phyloP scores from a whole-genome alignment of 2,797 vertebrate species.

The Danio choprae region DNA sequence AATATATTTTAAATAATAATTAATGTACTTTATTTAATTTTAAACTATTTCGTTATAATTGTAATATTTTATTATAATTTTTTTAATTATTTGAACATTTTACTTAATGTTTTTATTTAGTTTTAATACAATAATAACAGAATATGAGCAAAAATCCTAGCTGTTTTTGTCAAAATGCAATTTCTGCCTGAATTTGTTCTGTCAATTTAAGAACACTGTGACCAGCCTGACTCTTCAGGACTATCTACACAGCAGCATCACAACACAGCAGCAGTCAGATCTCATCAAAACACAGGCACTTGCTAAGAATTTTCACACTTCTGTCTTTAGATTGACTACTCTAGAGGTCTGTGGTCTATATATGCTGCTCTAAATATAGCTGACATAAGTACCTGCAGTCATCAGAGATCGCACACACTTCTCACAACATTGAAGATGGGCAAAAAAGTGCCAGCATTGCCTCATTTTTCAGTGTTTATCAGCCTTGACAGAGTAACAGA shows the following conservation, averaged over 20 bases:
- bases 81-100: no score
- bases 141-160: no score
- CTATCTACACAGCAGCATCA: background rate
- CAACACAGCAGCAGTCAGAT: background rate
- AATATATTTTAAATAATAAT: no score
- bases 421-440: conserved; percentile 23
- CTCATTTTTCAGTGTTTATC: conserved; percentile 46
- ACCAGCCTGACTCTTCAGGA: background rate
- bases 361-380: conserved; percentile 49
- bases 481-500: conserved; percentile 28
- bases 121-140: no score
- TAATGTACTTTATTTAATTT: no score
- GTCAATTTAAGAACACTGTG: background rate
- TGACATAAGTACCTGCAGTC: conserved; percentile 39
- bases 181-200: background rate
- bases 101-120: no score
- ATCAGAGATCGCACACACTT: conserved; percentile 31
- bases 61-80: no score
- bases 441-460: conserved; percentile 22
- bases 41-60: no score
- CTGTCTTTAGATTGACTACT: conserved; percentile 37
- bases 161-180: no score
- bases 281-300: background rate
- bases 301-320: conserved; percentile 3
- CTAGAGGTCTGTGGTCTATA: conserved; percentile 36